Base-by-base conservation (phyloP, 2,113 vertebrate genomes). In the Osmerus eperlanus region DNA sequence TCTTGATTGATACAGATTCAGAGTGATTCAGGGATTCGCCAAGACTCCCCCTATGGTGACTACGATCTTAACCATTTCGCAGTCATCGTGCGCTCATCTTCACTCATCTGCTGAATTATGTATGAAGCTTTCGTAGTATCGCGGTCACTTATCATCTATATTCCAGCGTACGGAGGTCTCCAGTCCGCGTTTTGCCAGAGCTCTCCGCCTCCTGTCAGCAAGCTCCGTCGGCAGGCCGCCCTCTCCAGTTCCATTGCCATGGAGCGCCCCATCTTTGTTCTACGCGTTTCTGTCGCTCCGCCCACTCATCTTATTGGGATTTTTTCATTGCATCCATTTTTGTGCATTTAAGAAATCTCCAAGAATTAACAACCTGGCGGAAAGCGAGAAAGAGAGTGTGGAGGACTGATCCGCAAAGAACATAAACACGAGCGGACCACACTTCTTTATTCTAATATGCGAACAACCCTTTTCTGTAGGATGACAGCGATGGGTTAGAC, bases 401-500 rank as follows among this genome's bases (percentile, higher is more conserved):
- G 84, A 78, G 84, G 85, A 83, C 63, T 83, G 81, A 78, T 77
- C 75, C 82, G 77, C 67, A 71, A 83, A 29, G 76, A 72, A 84
- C 83, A 78, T 78, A 81, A 85, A 87, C 65, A 65, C 79, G 86
- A 76, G 85, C 83, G 86, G 81, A 83, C 52, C 63, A 75, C 80
- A 72, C 78, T 70, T 83, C 71, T 77, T 74, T 80, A 81, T 81
- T 70, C 78, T 86, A 86, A n/a, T 80, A 92, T 92, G 90, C 81
- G 79, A 85, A 82, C 68, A 15, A 81, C 74, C 67, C 82, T 78
- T 81, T 63, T 83, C 78, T 89, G 77, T 85, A 88, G 89, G 86
- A 91, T 91, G 91, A 83, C 85, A 88, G 87, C 87, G 80, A 93
- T 92, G 92, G 92, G 92, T 87, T 93, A 93, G 91, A 88, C 88